Percentiles rank a stretch among this genome's conserved stretches.
These are phyloP conservation scores for Portevinia maculata DNA, from an alignment of 2,888 invertebrate genomes.

Conservation along the genomic window DNA sequence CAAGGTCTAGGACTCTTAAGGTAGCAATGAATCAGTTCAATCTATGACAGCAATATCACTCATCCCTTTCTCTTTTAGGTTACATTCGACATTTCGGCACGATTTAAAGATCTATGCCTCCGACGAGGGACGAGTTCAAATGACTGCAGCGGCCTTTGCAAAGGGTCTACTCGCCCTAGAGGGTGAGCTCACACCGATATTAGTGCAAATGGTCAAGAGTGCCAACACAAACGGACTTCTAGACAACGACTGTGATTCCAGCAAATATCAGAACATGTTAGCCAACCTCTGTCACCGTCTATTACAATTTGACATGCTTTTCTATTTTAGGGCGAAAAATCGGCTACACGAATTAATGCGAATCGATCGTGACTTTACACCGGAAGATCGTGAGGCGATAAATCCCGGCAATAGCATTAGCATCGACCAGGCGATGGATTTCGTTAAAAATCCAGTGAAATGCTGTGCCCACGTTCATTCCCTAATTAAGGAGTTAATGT, in stretches of 20 bases:
- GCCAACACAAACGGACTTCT: constrained; percentile 99
- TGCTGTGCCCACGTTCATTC: constrained; percentile 96
- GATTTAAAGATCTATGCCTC: constrained; percentile 99
- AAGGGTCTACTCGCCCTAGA: constrained; percentile 98
- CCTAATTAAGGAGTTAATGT: constrained; percentile 93
- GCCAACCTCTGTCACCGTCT: constrained; percentile 76
- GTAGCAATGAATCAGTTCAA: constrained; percentile 66
- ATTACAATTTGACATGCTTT: constrained; percentile 8
- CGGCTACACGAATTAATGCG: constrained; percentile 96
- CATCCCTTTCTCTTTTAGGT: constrained; percentile 80
- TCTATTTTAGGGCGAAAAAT: constrained; percentile 92
- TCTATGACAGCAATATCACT: background rate
- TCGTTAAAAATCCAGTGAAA: constrained; percentile 96
- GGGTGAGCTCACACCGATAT: constrained; percentile 98
- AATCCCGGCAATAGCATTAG: constrained; percentile 97
- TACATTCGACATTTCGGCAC: constrained; percentile 99
- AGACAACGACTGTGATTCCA: constrained; percentile 99
- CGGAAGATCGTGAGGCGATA: constrained; percentile 92
- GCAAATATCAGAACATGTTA: constrained; percentile 96
- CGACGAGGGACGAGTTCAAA: constrained; percentile 99
- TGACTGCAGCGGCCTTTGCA: constrained; percentile 99
- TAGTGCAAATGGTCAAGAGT: constrained; percentile 99
- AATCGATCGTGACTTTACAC: constrained; percentile 92
- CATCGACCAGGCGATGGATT: constrained; percentile 94
- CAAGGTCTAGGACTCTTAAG: constrained; percentile 97